phyloP scores from a whole-genome alignment of 2,797 vertebrate species.

The Arremon brunneinucha region DNA sequence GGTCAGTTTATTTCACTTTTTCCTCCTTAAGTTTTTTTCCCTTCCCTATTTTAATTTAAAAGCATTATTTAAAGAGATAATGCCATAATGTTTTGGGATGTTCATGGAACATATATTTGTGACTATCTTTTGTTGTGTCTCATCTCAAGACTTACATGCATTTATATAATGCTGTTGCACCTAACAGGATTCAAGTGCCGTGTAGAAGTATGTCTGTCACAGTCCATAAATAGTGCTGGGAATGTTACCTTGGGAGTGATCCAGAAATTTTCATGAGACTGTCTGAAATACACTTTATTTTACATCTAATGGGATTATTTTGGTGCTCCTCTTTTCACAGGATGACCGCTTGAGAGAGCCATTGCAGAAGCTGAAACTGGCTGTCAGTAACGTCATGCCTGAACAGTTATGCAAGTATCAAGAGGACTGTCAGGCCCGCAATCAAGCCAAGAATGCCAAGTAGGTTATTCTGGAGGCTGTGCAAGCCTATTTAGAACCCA shows the following conservation, averaged over 20 bases:
- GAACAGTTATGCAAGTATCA: constrained; percentile 95
- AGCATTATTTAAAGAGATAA: neutral
- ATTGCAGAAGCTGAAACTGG: constrained; percentile 92
- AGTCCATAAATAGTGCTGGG: neutral
- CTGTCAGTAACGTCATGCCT: constrained; percentile 94
- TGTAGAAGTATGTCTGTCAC: neutral
- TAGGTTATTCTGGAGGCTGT: constrained; percentile 69
- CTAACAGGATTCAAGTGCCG: neutral
- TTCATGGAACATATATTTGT: neutral
- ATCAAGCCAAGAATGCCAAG: constrained; percentile 90
- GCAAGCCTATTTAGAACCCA: neutral
- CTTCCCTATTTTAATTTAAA: neutral
- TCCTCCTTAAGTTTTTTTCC: neutral
- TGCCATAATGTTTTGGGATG: neutral
- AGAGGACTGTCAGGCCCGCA: constrained; percentile 89
- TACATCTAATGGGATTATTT: neutral
- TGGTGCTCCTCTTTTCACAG: constrained; percentile 65
- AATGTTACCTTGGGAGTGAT: neutral
- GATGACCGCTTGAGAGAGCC: constrained; percentile 92
- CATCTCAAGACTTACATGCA: neutral
- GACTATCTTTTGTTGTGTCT: neutral
- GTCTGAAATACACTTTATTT: neutral
- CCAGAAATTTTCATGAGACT: neutral
- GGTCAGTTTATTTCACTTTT: neutral
- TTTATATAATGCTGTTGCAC: neutral